These are phyloP conservation scores for Sinella curviseta DNA, from an alignment of 1,140 invertebrate genomes.

Conservation along the genomic window DNA sequence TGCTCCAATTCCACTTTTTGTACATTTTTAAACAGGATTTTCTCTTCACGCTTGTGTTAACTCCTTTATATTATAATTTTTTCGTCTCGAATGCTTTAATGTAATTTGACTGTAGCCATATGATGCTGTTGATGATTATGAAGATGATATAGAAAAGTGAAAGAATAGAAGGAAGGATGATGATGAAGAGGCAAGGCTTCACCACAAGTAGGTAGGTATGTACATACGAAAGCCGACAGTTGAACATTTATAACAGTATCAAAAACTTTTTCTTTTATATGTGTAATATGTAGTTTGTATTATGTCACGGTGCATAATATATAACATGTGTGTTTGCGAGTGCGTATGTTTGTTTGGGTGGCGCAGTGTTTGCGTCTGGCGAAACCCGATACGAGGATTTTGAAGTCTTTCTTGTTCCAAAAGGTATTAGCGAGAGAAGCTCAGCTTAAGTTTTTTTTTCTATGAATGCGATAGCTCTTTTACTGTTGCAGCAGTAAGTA, in stretches of 20 bases:
- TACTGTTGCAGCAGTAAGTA: no score
- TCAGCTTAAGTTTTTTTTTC: neutral
- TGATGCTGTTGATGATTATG: neutral
- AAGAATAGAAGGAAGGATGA: no score
- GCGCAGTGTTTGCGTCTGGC: no score
- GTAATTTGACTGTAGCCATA: neutral
- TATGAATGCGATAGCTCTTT: neutral
- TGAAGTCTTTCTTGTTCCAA: neutral
- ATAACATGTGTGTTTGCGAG: neutral
- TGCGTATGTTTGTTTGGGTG: no score
- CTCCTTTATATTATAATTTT: neutral
- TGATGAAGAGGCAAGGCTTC: no score
- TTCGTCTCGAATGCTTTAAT: neutral
- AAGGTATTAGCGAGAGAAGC: neutral
- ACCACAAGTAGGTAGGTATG: no score
- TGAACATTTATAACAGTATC: no score
- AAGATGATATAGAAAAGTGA: no score
- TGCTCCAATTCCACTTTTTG: no score
- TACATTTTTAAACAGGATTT: neutral
- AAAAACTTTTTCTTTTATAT: no score
- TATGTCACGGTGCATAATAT: neutral
- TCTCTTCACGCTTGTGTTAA: neutral
- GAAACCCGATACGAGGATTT: constrained; percentile 19
- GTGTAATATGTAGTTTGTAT: no score
- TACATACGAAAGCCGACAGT: neutral